A percentile compares a stretch with the other conserved stretches of the same genome.
Evolutionary conservation across 2,888 invertebrate species (phyloP).

Genomic region (Papilio protenor): DNA sequence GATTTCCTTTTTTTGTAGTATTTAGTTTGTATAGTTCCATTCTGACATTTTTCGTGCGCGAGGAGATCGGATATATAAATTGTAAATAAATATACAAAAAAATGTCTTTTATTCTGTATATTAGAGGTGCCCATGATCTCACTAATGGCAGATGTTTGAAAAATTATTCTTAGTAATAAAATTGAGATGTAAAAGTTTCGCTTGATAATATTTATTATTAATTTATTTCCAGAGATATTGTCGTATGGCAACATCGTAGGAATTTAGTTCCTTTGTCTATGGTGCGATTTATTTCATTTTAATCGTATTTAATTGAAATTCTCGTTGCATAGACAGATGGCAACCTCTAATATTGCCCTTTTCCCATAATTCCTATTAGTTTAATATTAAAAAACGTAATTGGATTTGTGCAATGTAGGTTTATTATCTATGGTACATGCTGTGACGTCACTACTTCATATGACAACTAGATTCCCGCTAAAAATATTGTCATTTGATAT

Average conservation of each 20-base stretch:
- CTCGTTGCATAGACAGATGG: constrained; percentile 44
- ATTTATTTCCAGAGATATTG: constrained; percentile 36
- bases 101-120: constrained; percentile 39
- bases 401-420: constrained; percentile 77
- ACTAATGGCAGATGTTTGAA: constrained; percentile 47
- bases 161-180: constrained; percentile 44
- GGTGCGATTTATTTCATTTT: constrained; percentile 30
- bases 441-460: constrained; percentile 41
- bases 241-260: constrained; percentile 27
- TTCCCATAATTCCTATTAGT: constrained; percentile 51
- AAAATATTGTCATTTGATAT: constrained; percentile 2
- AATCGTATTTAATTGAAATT: constrained; percentile 21
- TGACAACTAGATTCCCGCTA: constrained; percentile 29
- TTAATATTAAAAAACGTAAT: constrained; percentile 52
- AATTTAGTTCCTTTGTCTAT: constrained; percentile 33
- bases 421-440: constrained; percentile 49
- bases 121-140: constrained; percentile 58
- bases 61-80: constrained; percentile 44
- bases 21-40: constrained; percentile 23
- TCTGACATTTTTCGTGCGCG: constrained; percentile 18
- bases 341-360: constrained; percentile 46
- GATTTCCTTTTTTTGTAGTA: constrained; percentile 35
- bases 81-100: constrained; percentile 37
- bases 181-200: constrained; percentile 39
- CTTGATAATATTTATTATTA: constrained; percentile 42